Evolutionary conservation across 2,113 vertebrate genomes (phyloP).

Genomic region (Ornithorhynchus anatinus): DNA sequence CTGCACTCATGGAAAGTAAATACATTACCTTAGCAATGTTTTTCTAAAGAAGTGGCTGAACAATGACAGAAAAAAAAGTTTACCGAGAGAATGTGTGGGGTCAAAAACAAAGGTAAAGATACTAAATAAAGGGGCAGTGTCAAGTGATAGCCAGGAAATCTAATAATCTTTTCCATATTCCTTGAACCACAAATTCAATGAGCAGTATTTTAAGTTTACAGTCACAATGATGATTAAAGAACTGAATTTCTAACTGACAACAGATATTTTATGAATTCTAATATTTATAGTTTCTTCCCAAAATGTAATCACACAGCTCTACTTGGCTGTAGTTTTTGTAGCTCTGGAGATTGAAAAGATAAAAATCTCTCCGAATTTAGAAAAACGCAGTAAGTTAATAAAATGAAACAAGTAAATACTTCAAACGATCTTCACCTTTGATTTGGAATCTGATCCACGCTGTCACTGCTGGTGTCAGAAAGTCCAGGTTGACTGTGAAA

Average conservation of each 20-base stretch:
- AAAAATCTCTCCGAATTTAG: not conserved
- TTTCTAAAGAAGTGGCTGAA: not conserved
- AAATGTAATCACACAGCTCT: not conserved
- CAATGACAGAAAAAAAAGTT: not conserved
- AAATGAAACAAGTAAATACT: not conserved
- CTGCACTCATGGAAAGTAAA: not conserved
- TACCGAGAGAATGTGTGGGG: not conserved
- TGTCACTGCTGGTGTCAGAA: no score
- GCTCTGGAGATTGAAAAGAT: not conserved
- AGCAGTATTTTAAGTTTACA: not conserved
- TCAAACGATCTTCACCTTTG: not conserved
- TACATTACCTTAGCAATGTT: not conserved
- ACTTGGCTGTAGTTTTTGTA: not conserved
- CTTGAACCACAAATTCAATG: not conserved
- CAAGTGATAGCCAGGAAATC: constrained; percentile 1
- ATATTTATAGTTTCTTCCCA: not conserved
- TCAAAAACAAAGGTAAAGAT: not conserved
- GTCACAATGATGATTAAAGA: not conserved
- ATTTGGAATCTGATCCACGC: not conserved
- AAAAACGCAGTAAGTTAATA: not conserved
- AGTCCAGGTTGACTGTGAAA: no score
- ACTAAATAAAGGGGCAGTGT: accelerated
- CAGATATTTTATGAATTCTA: not conserved
- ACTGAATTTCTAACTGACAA: constrained; percentile 4
- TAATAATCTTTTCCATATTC: not conserved